Conservation (phyloP, 2,797 vertebrate genomes). For the Cyclopterus lumpus region DNA sequence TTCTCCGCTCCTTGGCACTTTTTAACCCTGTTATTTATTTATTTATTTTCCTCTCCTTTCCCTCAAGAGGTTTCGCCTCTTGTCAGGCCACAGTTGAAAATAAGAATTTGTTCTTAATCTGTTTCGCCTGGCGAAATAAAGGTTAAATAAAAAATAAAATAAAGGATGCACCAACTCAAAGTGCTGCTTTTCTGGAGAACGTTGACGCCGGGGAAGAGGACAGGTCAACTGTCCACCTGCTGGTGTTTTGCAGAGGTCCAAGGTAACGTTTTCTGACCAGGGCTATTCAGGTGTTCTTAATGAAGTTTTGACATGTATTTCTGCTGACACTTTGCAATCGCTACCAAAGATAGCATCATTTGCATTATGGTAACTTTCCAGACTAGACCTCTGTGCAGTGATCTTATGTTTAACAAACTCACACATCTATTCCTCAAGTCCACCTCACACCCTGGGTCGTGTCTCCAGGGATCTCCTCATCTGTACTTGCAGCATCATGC, state of each 20-base stretch:
- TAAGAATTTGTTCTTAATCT: too few relatives aligned
- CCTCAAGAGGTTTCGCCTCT: too few relatives aligned
- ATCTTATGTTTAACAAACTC: slow-evolving; percentile 6
- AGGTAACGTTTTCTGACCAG: background rate
- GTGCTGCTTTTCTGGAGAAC: background rate
- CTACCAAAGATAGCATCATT: too few relatives aligned
- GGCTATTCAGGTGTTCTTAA: background rate
- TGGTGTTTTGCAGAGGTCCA: background rate
- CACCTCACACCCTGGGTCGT: slow-evolving; percentile 13
- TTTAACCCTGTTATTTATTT: too few relatives aligned
- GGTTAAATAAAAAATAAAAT: too few relatives aligned
- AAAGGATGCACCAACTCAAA: background rate
- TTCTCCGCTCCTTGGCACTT: too few relatives aligned
- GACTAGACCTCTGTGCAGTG: background rate
- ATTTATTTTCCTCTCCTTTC: too few relatives aligned
- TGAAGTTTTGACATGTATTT: background rate
- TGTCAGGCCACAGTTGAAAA: too few relatives aligned
- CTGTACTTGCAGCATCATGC: slow-evolving; percentile 12
- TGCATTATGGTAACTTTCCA: too few relatives aligned
- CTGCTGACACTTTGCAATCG: too few relatives aligned
- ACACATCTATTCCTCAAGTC: background rate
- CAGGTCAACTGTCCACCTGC: background rate
- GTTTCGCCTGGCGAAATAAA: too few relatives aligned
- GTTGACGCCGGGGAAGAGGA: background rate
- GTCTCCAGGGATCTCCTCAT: slow-evolving; percentile 27